Conservation (phyloP, 2,888 invertebrate species). For the Bombyx huttoni region DNA sequence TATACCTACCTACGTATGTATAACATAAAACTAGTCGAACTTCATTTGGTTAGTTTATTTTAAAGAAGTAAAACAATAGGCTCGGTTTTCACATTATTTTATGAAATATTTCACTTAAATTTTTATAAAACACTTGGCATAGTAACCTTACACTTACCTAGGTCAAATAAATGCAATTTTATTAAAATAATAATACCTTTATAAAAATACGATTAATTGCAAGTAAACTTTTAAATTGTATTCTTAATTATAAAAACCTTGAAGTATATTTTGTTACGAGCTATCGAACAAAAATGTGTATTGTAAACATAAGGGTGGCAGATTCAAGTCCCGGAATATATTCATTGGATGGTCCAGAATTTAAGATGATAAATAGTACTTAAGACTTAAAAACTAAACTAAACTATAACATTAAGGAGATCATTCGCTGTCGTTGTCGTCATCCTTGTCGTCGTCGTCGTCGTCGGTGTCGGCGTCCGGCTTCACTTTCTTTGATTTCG, state of each 20-base stretch:
- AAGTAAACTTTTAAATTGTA: too few species aligned
- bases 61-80: slow-evolving; percentile 6
- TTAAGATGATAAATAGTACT: too few species aligned
- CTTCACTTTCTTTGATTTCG: slow-evolving; percentile 42
- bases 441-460: slow-evolving; percentile 63
- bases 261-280: too few species aligned
- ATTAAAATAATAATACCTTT: slow-evolving; percentile 1
- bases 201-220: background rate
- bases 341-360: too few species aligned
- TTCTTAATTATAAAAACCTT: too few species aligned
- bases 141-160: slow-evolving; percentile 5
- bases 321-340: background rate
- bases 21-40: too few species aligned
- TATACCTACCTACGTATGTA: too few species aligned
- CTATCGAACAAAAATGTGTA: background rate
- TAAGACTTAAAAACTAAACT: background rate
- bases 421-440: slow-evolving; percentile 32
- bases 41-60: too few species aligned
- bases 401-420: background rate
- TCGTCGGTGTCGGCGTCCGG: slow-evolving; percentile 60
- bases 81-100: slow-evolving; percentile 5
- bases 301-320: background rate
- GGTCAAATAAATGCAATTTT: slow-evolving; percentile 2
- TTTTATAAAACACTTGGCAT: slow-evolving; percentile 6
- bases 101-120: slow-evolving; percentile 6